Evolutionary conservation across 1,140 invertebrate genomes (phyloP).

Genomic region (Drosophila kepulauana): DNA sequence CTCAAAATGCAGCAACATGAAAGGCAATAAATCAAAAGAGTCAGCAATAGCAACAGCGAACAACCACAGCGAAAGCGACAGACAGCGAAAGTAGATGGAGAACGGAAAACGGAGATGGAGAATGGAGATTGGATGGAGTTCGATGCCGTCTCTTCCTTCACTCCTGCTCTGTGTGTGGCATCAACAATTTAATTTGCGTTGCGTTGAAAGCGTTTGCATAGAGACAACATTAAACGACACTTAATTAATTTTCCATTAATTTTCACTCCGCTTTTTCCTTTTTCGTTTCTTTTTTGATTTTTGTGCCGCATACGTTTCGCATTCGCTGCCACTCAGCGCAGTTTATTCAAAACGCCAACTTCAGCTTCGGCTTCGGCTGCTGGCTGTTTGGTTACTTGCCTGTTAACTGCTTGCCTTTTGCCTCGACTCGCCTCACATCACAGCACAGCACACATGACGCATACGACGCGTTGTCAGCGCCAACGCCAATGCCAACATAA

Average conservation of each 20-base stretch:
- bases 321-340: constrained; percentile 1
- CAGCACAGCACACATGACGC: constrained; percentile 14
- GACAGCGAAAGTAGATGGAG: neutral
- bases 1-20: constrained; percentile 37
- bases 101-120: too few species aligned
- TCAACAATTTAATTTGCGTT: constrained; percentile 78
- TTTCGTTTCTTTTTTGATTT: constrained; percentile 19
- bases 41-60: constrained; percentile 19
- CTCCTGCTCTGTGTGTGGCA: constrained; percentile 26
- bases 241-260: constrained; percentile 83
- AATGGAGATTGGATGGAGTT: neutral
- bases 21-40: constrained; percentile 78
- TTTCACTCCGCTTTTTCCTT: constrained; percentile 37
- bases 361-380: neutral
- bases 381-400: neutral
- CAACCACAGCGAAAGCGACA: too few species aligned
- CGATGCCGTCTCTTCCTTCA: neutral
- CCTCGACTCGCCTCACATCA: too few species aligned
- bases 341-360: constrained; percentile 1
- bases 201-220: constrained; percentile 81
- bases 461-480: constrained; percentile 18
- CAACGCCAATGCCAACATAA: constrained; percentile 22
- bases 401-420: too few species aligned
- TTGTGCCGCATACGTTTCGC: neutral
- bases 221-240: constrained; percentile 80